phyloP scores from a whole-genome alignment of 2,797 vertebrate species.

The Pseudomugil gertrudae region DNA sequence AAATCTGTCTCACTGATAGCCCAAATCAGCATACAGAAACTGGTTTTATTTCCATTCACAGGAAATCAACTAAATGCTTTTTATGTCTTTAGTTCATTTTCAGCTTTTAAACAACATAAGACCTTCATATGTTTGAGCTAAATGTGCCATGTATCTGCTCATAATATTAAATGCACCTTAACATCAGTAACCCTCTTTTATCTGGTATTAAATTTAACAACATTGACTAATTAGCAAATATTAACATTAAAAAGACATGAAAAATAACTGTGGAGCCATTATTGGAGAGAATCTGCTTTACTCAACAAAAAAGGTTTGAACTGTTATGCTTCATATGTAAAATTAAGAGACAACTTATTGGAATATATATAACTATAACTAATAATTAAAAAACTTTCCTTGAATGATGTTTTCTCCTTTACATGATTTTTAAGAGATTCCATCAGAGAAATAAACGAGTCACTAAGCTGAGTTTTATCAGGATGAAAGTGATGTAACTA shows the following conservation, averaged over 20 bases:
- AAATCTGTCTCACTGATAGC: conserved; percentile 23
- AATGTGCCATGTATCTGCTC: not conserved
- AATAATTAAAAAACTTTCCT: not conserved
- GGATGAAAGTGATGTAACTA: conserved; percentile 40
- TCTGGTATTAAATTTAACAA: not conserved
- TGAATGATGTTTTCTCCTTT: not conserved
- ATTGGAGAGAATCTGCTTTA: not conserved
- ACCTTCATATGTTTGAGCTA: not conserved
- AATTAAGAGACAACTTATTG: conserved; percentile 8
- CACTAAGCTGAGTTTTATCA: conserved; percentile 26
- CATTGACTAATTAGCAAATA: not conserved
- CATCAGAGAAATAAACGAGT: conserved; percentile 6
- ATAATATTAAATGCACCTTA: not conserved
- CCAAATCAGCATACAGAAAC: not conserved
- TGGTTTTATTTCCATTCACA: not conserved
- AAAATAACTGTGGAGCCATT: not conserved
- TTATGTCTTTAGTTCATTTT: not conserved
- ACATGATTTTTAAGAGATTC: conserved; percentile 12
- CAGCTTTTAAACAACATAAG: not conserved
- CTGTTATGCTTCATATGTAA: conserved; percentile 4
- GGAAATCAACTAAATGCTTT: not conserved
- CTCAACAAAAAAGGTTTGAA: not conserved
- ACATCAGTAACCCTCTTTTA: not conserved
- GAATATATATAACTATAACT: conserved; percentile 11
- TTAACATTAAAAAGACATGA: not conserved